Evolutionary conservation across 2,797 vertebrate genomes (phyloP).

Genomic region (Chaetophractus vellerosus): DNA sequence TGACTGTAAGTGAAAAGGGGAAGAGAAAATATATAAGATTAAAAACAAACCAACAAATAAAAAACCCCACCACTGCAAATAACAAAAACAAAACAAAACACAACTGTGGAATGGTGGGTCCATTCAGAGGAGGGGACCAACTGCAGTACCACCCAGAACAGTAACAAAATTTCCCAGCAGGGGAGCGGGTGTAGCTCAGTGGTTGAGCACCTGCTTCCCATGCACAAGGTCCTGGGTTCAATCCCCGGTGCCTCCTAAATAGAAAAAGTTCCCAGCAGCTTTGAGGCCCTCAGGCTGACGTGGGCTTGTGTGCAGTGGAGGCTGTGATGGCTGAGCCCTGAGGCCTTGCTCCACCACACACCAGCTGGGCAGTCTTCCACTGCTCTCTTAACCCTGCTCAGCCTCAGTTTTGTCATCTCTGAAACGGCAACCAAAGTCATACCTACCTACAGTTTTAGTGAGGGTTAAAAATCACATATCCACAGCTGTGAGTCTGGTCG

Average conservation of each 20-base stretch:
- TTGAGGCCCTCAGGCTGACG: not conserved
- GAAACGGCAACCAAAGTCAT: not conserved
- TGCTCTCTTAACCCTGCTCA: too few species aligned
- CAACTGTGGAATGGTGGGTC: accelerated
- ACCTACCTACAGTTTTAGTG: not conserved
- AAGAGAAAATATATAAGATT: not conserved
- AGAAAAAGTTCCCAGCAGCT: not conserved
- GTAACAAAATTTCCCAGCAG: accelerated
- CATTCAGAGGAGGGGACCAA: accelerated
- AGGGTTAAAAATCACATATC: accelerated
- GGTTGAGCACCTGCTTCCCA: too few species aligned
- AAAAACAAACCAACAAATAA: not conserved
- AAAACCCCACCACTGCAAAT: too few species aligned
- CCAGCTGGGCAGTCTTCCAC: not conserved
- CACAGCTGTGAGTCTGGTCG: accelerated
- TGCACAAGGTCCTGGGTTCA: too few species aligned
- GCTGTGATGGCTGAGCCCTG: too few species aligned
- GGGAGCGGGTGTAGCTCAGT: too few species aligned
- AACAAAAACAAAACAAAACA: accelerated
- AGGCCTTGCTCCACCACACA: too few species aligned
- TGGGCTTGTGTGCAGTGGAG: accelerated
- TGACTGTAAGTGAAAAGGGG: not conserved
- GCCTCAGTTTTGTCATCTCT: not conserved
- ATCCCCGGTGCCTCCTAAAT: too few species aligned
- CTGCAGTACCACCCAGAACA: accelerated